Conservation (phyloP, 2,113 vertebrate species). For the Oenanthe oenanthe region DNA sequence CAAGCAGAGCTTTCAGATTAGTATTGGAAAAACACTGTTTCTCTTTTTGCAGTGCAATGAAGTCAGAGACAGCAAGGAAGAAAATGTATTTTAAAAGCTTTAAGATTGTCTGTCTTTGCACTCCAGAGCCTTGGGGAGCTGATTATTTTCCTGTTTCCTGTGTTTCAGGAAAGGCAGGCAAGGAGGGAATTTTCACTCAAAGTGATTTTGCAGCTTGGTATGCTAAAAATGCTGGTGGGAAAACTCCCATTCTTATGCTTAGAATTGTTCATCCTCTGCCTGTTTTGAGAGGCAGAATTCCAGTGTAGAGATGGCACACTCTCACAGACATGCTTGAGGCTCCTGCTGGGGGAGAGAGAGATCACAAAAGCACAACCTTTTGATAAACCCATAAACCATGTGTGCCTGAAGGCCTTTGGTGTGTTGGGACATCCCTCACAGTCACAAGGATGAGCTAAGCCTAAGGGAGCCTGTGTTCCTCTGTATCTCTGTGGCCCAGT, state of each 20-base stretch:
- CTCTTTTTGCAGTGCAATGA: background rate
- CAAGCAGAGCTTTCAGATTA: background rate
- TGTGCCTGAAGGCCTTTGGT: background rate
- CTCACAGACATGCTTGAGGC: background rate
- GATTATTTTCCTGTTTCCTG: background rate
- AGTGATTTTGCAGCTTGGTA: background rate
- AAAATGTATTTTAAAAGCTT: background rate
- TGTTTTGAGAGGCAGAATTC: background rate
- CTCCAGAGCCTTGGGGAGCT: background rate
- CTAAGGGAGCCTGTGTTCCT: background rate
- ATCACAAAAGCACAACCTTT: background rate
- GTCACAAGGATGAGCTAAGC: background rate
- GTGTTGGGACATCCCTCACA: no score
- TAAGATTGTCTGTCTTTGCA: background rate
- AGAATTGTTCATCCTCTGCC: background rate
- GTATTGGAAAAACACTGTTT: background rate
- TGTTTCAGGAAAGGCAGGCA: background rate
- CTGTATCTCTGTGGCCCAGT: background rate
- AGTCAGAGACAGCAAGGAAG: background rate
- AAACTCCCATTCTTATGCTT: background rate
- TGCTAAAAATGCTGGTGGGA: background rate
- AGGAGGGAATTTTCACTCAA: background rate
- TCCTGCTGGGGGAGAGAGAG: background rate
- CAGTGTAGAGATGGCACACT: background rate
- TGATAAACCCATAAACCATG: accelerated